These are phyloP conservation scores for Pyralis farinalis DNA, from an alignment of 2,888 invertebrate species.

Conservation along the genomic window DNA sequence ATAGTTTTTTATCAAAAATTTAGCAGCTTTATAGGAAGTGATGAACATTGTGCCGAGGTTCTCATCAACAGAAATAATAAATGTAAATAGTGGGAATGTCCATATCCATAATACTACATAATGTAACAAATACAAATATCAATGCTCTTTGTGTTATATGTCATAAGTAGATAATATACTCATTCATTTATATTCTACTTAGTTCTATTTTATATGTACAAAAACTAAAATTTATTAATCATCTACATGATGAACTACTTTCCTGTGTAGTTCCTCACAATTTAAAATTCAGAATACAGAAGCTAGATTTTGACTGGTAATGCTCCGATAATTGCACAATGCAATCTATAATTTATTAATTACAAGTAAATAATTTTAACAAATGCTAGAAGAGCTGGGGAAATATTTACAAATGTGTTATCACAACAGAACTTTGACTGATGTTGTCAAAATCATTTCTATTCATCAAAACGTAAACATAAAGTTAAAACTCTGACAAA, in stretches of 20 bases:
- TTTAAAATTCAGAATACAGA: not conserved
- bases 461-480: too few species aligned
- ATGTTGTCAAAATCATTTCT: too few species aligned
- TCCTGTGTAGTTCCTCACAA: not conserved
- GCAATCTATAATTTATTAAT: not conserved
- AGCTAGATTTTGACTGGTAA: not conserved
- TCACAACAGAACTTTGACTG: not conserved
- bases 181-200: slow-evolving; percentile 8
- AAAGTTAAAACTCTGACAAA: too few species aligned
- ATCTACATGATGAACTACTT: slow-evolving; percentile 7
- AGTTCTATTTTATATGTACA: slow-evolving; percentile 35
- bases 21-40: too few species aligned
- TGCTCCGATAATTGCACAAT: not conserved
- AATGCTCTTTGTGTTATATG: not conserved
- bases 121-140: not conserved
- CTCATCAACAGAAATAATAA: too few species aligned
- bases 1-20: too few species aligned
- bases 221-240: slow-evolving; percentile 13
- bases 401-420: slow-evolving; percentile 9
- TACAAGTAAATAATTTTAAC: slow-evolving; percentile 1
- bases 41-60: too few species aligned
- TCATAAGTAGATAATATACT: slow-evolving; percentile 4
- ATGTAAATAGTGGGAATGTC: too few species aligned
- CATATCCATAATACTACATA: too few species aligned
- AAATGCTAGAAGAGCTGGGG: slow-evolving; percentile 5